These are phyloP conservation scores for Malurus cyaneus DNA, from an alignment of 2,113 vertebrate genomes.

Conservation along the genomic window DNA sequence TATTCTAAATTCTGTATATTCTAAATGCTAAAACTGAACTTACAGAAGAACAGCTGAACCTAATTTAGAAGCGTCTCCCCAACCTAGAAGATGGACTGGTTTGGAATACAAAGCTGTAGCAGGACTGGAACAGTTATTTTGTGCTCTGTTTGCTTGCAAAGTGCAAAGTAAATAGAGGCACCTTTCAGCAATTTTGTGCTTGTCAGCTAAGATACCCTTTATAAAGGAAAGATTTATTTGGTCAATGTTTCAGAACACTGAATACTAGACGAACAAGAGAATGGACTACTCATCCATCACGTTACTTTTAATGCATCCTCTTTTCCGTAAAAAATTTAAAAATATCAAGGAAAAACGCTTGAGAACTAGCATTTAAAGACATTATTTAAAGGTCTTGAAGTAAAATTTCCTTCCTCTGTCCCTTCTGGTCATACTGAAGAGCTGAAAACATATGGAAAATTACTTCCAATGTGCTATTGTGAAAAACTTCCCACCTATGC, in stretches of 20 bases:
- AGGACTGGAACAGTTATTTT: neutral
- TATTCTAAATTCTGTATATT: neutral
- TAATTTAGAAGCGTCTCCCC: neutral
- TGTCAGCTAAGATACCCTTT: neutral
- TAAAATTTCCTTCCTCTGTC: neutral
- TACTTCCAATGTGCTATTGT: no score
- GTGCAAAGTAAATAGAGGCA: neutral
- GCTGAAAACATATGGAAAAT: neutral
- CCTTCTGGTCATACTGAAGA: neutral
- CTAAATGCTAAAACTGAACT: conserved; percentile 19
- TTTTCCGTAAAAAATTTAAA: neutral
- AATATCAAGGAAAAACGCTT: neutral
- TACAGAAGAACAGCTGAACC: conserved; percentile 10
- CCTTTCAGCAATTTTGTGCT: neutral
- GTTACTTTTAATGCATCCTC: neutral
- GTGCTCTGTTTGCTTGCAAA: neutral
- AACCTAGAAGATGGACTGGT: neutral
- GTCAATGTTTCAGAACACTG: neutral
- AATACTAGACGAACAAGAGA: neutral
- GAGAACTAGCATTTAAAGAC: neutral
- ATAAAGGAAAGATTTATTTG: neutral
- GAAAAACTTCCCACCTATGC: neutral
- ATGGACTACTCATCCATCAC: neutral
- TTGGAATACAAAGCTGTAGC: neutral
- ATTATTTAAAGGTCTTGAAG: neutral